Conservation (phyloP, 2,888 invertebrate species). For the Nomada lathburiana region DNA sequence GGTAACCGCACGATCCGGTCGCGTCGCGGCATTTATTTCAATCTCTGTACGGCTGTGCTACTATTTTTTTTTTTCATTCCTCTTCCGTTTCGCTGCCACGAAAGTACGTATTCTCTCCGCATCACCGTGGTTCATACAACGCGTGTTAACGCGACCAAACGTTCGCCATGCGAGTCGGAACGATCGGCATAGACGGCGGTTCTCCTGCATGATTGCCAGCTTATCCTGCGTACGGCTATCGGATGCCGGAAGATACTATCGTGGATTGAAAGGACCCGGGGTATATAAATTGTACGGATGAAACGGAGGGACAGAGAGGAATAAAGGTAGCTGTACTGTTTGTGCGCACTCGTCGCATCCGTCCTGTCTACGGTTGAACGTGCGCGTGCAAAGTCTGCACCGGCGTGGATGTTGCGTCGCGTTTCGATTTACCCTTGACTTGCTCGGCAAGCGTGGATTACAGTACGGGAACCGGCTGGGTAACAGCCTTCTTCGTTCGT, state of each 20-base stretch:
- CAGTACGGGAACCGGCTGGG: slow-evolving; percentile 42
- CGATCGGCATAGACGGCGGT: background rate
- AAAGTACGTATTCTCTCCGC: slow-evolving; percentile 1
- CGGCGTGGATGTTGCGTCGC: background rate
- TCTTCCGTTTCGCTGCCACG: background rate
- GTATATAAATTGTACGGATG: slow-evolving; percentile 27
- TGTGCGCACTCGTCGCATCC: slow-evolving; percentile 45
- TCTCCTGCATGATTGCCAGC: slow-evolving; percentile 33
- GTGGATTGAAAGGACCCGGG: slow-evolving; percentile 1
- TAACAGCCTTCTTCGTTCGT: slow-evolving; percentile 14
- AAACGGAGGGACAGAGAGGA: slow-evolving; percentile 3
- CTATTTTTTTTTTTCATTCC: background rate
- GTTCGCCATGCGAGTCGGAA: background rate
- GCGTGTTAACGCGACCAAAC: slow-evolving; percentile 27
- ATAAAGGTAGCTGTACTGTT: slow-evolving; percentile 49
- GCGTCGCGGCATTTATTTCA: slow-evolving; percentile 10
- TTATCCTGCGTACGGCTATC: background rate
- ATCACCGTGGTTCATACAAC: background rate
- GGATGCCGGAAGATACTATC: background rate
- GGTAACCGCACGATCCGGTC: background rate
- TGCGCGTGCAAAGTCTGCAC: slow-evolving; percentile 33
- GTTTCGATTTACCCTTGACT: slow-evolving; percentile 37
- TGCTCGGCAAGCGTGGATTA: background rate
- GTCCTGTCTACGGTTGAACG: slow-evolving; percentile 52
- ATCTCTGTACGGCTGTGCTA: background rate